Percentiles rank a stretch among this genome's conserved stretches.
Evolutionary conservation across 2,113 vertebrate species (phyloP).

Genomic region (Rutilus rutilus): DNA sequence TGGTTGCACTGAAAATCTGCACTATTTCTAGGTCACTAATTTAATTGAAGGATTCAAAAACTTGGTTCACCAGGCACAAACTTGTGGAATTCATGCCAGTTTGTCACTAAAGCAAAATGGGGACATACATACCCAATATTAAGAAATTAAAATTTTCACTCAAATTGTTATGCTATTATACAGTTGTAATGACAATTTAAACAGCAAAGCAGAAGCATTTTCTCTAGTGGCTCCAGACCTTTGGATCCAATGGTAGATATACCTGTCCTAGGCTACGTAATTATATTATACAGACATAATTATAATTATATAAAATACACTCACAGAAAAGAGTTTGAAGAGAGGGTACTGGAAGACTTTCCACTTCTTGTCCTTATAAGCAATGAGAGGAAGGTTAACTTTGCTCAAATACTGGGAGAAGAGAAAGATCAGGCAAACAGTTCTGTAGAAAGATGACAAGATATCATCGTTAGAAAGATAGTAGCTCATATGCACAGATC

Average conservation of each 20-base stretch:
- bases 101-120: background rate
- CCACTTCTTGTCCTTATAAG: slow-evolving; percentile 79
- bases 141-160: background rate
- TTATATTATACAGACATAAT: background rate
- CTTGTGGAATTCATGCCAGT: too few species aligned
- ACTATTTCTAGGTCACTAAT: background rate
- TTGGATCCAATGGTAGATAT: background rate
- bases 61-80: background rate
- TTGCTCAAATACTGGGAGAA: slow-evolving; percentile 82
- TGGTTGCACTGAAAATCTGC: background rate
- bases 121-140: background rate
- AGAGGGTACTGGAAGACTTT: slow-evolving; percentile 77
- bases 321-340: slow-evolving; percentile 82
- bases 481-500: too few species aligned
- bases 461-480: too few species aligned
- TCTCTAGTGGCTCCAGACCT: background rate
- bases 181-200: background rate
- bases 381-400: slow-evolving; percentile 74
- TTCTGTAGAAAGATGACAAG: slow-evolving; percentile 64
- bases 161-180: slow-evolving; percentile 12
- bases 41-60: background rate
- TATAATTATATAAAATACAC: slow-evolving; percentile 51
- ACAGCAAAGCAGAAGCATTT: background rate
- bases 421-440: slow-evolving; percentile 76
- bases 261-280: background rate